These are phyloP conservation scores for Sander vitreus DNA, from an alignment of 2,113 vertebrate species.

Conservation along the genomic window DNA sequence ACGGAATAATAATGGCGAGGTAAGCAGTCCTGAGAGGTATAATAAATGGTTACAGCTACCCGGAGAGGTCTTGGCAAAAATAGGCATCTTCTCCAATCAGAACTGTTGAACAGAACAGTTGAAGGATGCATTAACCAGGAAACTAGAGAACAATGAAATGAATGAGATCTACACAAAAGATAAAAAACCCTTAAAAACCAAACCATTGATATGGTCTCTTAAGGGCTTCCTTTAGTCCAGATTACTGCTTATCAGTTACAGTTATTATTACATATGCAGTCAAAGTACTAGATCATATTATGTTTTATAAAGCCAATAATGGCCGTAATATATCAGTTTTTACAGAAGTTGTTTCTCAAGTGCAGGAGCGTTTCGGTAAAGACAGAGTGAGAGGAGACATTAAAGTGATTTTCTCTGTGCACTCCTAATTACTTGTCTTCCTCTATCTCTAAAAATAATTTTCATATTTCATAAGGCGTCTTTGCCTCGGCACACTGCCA, in stretches of 20 bases:
- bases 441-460: constrained; percentile 74
- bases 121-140: background rate
- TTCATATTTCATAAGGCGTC: constrained; percentile 61
- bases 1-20: background rate
- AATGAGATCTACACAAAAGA: background rate
- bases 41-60: background rate
- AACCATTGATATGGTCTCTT: background rate
- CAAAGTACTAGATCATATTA: constrained; percentile 10
- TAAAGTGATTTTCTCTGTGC: constrained; percentile 69
- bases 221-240: background rate
- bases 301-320: constrained; percentile 28
- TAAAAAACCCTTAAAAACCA: background rate
- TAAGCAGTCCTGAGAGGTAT: background rate
- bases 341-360: constrained; percentile 48
- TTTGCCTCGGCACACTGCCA: constrained; percentile 41
- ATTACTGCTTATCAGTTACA: background rate
- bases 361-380: constrained; percentile 44
- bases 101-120: too few relatives aligned
- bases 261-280: constrained; percentile 13
- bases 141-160: background rate
- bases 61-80: background rate
- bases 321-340: constrained; percentile 38
- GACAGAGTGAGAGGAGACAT: constrained; percentile 59
- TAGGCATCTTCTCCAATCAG: too few relatives aligned
- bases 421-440: constrained; percentile 75